Conservation (phyloP, 1,140 invertebrate species). For the Hesperophylax magnus region DNA sequence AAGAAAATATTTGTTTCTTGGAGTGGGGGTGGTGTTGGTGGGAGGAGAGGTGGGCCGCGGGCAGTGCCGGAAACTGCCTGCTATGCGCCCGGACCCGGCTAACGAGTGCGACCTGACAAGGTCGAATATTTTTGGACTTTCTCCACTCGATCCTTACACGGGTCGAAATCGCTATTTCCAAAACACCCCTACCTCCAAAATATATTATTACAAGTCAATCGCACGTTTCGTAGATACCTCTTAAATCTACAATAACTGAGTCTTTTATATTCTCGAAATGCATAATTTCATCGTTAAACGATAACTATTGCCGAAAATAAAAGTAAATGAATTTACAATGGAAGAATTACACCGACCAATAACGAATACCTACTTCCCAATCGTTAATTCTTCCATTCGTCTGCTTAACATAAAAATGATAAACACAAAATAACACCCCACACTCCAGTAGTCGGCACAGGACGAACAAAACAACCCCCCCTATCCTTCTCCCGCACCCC, state of each 20-base stretch:
- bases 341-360: neutral
- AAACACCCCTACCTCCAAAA: no score
- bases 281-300: no score
- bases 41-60: neutral
- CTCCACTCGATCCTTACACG: neutral
- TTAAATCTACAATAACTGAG: no score
- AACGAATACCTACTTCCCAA: neutral
- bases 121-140: conserved; percentile 28
- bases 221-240: no score
- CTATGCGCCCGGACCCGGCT: conserved; percentile 30
- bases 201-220: no score
- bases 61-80: conserved; percentile 26
- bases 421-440: conserved; percentile 41
- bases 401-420: conserved; percentile 42
- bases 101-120: conserved; percentile 42
- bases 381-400: conserved; percentile 1
- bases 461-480: conserved; percentile 20
- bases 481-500: neutral
- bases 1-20: conserved; percentile 13
- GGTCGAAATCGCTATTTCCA: neutral
- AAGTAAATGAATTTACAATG: no score
- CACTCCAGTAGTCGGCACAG: neutral
- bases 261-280: no score
- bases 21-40: no score
- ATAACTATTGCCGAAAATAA: no score